phyloP scores from a whole-genome alignment of 2,113 vertebrate genomes.

The Coptodon bakossiorum region DNA sequence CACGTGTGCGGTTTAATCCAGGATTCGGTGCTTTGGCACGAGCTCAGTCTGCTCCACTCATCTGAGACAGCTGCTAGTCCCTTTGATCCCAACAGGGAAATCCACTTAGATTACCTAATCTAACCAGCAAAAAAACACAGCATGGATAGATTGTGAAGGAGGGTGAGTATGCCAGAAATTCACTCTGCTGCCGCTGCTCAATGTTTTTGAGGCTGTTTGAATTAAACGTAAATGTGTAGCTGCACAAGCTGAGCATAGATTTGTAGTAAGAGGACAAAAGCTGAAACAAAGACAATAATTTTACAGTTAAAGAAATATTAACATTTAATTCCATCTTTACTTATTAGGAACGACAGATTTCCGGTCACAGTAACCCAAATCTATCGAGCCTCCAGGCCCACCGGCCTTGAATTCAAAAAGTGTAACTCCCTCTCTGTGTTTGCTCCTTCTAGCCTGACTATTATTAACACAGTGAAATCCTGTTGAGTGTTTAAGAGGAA shows the following conservation, averaged over 20 bases:
- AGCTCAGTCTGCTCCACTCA: constrained; percentile 50
- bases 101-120: constrained; percentile 70
- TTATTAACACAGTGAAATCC: constrained; percentile 31
- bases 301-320: background rate
- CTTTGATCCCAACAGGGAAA: constrained; percentile 66
- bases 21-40: constrained; percentile 62
- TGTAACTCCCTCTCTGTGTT: background rate
- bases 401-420: background rate
- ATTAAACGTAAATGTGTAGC: background rate
- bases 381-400: background rate
- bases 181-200: background rate
- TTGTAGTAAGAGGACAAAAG: background rate
- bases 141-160: constrained; percentile 7
- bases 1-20: constrained; percentile 60
- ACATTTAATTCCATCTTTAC: background rate
- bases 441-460: background rate
- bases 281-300: background rate
- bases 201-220: background rate
- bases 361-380: background rate
- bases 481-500: constrained; percentile 1
- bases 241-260: background rate
- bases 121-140: constrained; percentile 23
- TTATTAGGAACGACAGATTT: background rate
- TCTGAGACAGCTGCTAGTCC: constrained; percentile 62
- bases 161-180: background rate